phyloP scores from a whole-genome alignment of 2,888 invertebrate species.

The Diarsia mendica region DNA sequence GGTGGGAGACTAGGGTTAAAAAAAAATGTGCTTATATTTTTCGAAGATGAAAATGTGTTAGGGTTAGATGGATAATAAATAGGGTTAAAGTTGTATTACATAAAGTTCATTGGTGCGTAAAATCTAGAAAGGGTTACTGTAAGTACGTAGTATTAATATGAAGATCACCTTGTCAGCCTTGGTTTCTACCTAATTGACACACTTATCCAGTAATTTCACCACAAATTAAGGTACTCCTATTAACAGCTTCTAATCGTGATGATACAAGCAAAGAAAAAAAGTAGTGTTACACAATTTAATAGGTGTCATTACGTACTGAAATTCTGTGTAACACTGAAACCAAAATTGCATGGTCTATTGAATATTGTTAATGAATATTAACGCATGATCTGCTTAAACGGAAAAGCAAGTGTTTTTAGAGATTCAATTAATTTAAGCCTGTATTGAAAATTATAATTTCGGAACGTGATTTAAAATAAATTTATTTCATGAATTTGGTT shows the following conservation, averaged over 20 bases:
- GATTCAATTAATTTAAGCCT: conserved; percentile 8
- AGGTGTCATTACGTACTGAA: neutral
- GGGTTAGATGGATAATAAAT: neutral
- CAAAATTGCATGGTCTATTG: neutral
- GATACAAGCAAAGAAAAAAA: neutral
- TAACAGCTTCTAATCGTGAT: no score
- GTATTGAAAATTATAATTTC: neutral
- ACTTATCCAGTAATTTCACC: neutral
- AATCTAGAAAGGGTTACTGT: conserved; percentile 7
- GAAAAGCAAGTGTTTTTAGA: conserved; percentile 3
- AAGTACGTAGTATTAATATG: neutral
- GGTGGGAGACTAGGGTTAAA: neutral
- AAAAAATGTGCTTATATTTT: neutral
- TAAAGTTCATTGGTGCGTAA: conserved; percentile 14
- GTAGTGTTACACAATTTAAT: neutral
- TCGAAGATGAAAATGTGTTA: neutral
- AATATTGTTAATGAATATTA: neutral
- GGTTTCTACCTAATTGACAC: neutral
- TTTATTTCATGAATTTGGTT: neutral
- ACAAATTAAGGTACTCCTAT: neutral
- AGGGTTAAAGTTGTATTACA: neutral
- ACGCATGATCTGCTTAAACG: neutral
- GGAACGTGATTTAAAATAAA: conserved; percentile 2
- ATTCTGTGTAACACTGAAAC: neutral
- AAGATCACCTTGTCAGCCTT: neutral